phyloP scores from a whole-genome alignment of 2,888 invertebrate genomes.

The Caenorhabditis angaria region DNA sequence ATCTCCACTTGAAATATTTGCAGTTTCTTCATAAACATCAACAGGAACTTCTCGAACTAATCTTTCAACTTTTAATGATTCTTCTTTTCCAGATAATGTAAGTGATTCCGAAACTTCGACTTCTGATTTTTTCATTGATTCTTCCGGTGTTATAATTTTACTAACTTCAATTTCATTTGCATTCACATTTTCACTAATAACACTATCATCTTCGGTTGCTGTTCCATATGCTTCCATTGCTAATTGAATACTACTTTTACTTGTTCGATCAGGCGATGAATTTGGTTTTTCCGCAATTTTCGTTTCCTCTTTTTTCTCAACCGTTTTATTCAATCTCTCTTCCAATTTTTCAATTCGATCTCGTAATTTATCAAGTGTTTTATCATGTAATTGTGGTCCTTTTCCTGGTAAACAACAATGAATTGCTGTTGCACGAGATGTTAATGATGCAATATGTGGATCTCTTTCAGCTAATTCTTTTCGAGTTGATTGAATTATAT shows the following conservation, averaged over 20 bases:
- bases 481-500: conserved; percentile 46
- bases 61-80: conserved; percentile 23
- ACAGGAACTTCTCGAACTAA: conserved; percentile 35
- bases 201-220: conserved; percentile 47
- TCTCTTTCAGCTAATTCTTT: conserved; percentile 59
- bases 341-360: conserved; percentile 54
- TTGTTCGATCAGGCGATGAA: conserved; percentile 45
- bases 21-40: conserved; percentile 42
- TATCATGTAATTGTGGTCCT: conserved; percentile 42
- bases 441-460: conserved; percentile 52
- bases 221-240: conserved; percentile 67
- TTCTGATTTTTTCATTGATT: conserved; percentile 3
- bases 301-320: conserved; percentile 26
- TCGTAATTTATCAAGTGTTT: conserved; percentile 48
- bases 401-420: conserved; percentile 56
- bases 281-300: conserved; percentile 11
- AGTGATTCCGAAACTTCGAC: conserved; percentile 15
- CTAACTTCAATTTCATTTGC: neutral
- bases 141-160: neutral
- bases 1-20: conserved; percentile 37
- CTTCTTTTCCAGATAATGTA: conserved; percentile 21
- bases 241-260: conserved; percentile 27
- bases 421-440: conserved; percentile 54
- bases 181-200: conserved; percentile 26
- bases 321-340: conserved; percentile 23